Conservation (phyloP, 2,888 invertebrate species). For the Ceramica pisi region DNA sequence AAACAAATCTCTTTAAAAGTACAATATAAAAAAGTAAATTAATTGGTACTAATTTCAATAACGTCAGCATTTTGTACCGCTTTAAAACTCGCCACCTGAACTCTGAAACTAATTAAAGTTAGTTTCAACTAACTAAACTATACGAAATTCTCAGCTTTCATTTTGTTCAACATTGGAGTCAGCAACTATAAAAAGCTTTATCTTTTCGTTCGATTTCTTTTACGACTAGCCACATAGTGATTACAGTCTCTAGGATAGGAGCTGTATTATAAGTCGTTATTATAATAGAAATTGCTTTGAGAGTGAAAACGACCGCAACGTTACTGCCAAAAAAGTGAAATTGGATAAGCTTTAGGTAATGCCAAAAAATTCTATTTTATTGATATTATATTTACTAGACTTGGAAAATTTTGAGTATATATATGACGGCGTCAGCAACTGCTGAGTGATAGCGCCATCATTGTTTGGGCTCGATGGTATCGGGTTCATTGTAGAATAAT, state of each 20-base stretch:
- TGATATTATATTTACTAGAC: too few relatives aligned
- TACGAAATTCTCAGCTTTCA: constrained; percentile 46
- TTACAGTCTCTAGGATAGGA: constrained; percentile 8
- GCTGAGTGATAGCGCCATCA: too few relatives aligned
- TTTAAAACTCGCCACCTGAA: constrained; percentile 64
- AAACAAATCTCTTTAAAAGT: constrained; percentile 5
- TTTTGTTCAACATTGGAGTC: constrained; percentile 36
- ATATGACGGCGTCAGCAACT: too few relatives aligned
- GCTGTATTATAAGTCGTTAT: constrained; percentile 24
- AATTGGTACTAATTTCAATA: constrained; percentile 63
- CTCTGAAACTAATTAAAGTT: constrained; percentile 64
- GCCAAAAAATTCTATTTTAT: neutral
- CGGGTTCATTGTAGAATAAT: too few relatives aligned
- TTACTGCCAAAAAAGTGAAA: constrained; percentile 1
- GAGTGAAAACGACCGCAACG: neutral
- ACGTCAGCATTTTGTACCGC: constrained; percentile 66
- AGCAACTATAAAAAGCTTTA: constrained; percentile 39
- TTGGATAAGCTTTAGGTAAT: neutral
- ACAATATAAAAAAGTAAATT: constrained; percentile 22
- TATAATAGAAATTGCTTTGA: constrained; percentile 30
- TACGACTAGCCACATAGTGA: constrained; percentile 34
- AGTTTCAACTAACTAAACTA: constrained; percentile 53
- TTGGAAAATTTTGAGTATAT: too few relatives aligned
- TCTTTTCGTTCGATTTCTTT: constrained; percentile 50
- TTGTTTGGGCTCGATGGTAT: too few relatives aligned